Percentiles rank a stretch among this genome's conserved stretches.
phyloP scores from a whole-genome alignment of 2,888 invertebrate genomes.

The Apodemia mormo region DNA sequence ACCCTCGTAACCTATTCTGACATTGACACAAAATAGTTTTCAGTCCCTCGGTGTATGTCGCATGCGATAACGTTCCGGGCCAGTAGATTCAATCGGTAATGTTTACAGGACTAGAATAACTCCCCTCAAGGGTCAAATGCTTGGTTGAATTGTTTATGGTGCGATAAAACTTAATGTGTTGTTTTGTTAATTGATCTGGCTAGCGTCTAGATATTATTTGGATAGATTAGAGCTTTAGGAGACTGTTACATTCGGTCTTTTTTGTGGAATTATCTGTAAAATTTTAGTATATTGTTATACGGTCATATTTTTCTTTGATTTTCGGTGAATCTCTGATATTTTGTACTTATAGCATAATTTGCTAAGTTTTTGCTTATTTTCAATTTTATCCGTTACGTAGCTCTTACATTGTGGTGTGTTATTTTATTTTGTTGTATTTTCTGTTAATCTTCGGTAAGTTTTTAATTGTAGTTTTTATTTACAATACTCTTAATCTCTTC shows the following conservation, averaged over 20 bases:
- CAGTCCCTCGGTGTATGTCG: constrained; percentile 13
- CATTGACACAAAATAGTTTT: constrained; percentile 14
- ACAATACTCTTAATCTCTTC: no score
- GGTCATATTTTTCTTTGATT: no score
- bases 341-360: no score
- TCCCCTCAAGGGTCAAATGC: constrained; percentile 19
- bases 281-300: no score
- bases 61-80: constrained; percentile 14
- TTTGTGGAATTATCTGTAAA: no score
- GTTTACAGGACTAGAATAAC: constrained; percentile 13
- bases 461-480: no score
- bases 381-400: no score
- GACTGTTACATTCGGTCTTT: not conserved
- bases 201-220: not conserved
- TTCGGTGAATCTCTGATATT: no score
- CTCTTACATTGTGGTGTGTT: no score
- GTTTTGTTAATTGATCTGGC: not conserved
- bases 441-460: no score
- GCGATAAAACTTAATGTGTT: constrained; percentile 8
- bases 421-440: no score
- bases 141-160: constrained; percentile 1
- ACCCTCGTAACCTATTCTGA: constrained; percentile 16
- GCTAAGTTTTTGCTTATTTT: no score
- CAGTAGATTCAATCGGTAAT: constrained; percentile 17
- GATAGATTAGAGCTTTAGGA: not conserved